These are phyloP conservation scores for Drosophila cracens DNA, from an alignment of 2,888 invertebrate genomes.

Conservation along the genomic window DNA sequence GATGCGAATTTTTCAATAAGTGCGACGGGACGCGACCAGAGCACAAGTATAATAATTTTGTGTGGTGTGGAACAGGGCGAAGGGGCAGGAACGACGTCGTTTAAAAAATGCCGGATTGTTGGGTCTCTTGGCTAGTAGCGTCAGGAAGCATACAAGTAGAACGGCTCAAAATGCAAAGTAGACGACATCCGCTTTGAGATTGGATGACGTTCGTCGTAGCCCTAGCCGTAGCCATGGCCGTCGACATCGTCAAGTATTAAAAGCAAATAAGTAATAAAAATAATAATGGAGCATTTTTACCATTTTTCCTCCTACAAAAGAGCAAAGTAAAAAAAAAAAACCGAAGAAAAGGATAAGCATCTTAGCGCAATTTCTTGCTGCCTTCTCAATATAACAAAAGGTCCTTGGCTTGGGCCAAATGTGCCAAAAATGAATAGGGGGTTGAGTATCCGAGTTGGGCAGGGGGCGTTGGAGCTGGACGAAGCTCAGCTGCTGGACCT, in stretches of 20 bases:
- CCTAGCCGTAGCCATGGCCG: slow-evolving; percentile 30
- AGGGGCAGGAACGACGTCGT: slow-evolving; percentile 55
- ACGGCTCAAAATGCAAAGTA: slow-evolving; percentile 81
- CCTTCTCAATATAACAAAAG: slow-evolving; percentile 82
- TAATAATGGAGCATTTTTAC: slow-evolving; percentile 81
- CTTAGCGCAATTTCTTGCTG: slow-evolving; percentile 80
- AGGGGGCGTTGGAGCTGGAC: slow-evolving; percentile 4
- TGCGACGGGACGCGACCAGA: slow-evolving; percentile 60
- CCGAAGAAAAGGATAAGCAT: slow-evolving; percentile 76
- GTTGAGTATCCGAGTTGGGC: slow-evolving; percentile 3
- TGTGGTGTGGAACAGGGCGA: slow-evolving; percentile 18
- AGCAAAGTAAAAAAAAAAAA: slow-evolving; percentile 46
- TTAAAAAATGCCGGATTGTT: slow-evolving; percentile 77
- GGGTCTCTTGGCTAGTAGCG: slow-evolving; percentile 43
- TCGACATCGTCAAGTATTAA: slow-evolving; percentile 76
- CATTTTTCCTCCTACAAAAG: slow-evolving; percentile 72
- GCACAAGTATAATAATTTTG: slow-evolving; percentile 70
- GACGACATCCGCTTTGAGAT: slow-evolving; percentile 81
- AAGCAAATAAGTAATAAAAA: slow-evolving; percentile 81
- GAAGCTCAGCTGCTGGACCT: slow-evolving; percentile 68
- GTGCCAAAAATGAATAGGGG: slow-evolving; percentile 70
- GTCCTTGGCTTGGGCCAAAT: slow-evolving; percentile 79
- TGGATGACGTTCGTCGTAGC: slow-evolving; percentile 71
- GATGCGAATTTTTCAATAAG: slow-evolving; percentile 79
- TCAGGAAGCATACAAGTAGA: slow-evolving; percentile 81